Percentiles rank a stretch among this genome's conserved stretches.
Conservation (phyloP, 2,797 vertebrate genomes). For the Cirrhinus mrigala region DNA sequence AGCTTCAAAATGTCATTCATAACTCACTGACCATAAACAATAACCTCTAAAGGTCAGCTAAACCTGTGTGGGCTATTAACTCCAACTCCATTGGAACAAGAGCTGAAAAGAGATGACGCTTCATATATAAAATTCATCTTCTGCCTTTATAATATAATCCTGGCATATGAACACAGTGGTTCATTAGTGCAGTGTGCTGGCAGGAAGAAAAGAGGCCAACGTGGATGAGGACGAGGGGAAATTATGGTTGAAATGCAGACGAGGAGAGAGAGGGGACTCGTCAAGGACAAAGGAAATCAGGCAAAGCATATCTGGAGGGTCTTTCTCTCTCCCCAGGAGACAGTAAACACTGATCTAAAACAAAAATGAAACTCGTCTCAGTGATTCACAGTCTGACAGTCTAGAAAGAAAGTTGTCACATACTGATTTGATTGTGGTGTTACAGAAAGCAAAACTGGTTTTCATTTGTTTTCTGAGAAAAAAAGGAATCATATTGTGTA, state of each 20-base stretch:
- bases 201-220: conserved; percentile 47
- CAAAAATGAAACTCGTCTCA: conserved; percentile 34
- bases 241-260: conserved; percentile 16
- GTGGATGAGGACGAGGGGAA: conserved; percentile 3
- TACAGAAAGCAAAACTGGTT: background rate
- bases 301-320: conserved; percentile 60
- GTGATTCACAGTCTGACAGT: conserved; percentile 9
- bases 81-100: background rate
- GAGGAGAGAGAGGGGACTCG: conserved; percentile 51
- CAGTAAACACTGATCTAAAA: conserved; percentile 44
- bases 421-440: background rate
- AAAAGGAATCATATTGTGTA: background rate
- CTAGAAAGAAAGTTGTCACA: background rate
- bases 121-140: background rate
- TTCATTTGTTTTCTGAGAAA: background rate
- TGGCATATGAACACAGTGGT: background rate
- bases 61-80: background rate
- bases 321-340: conserved; percentile 61
- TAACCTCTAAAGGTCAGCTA: conserved; percentile 20
- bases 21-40: conserved; percentile 19
- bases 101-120: background rate
- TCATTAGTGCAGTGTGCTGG: conserved; percentile 10
- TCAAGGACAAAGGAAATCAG: conserved; percentile 69
- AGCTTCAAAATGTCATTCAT: conserved; percentile 21
- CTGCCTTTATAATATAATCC: conserved; percentile 2